Evolutionary conservation across 2,888 invertebrate genomes (phyloP), one percentile per base, ranked within the genome.

Genomic region (Diarsia rubi): DNA sequence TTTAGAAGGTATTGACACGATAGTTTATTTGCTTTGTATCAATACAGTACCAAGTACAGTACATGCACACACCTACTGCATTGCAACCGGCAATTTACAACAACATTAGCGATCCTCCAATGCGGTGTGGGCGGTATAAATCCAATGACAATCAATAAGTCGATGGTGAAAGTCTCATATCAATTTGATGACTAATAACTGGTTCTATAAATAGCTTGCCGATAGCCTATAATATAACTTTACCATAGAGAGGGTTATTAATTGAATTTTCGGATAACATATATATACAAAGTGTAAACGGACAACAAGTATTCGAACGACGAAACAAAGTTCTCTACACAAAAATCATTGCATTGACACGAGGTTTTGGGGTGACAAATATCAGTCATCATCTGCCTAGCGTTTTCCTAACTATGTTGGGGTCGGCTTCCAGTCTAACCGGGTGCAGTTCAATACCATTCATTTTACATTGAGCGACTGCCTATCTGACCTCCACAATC

Each of bases 101-200:
- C 44, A 69, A 66, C 62, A 79, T 69, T 69, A 70, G 60, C 64
- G 47, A 80, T 84, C 63, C 42, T 65, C 69, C 27, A 19, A 24
- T 16, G 47, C 16, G 9, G 31, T 57, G 81, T 80, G 64, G 81
- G 81, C 21, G 84, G 68, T 74, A 57, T 63, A 73, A 70, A 67
- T 80, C 69, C 59, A 80, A 64, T 81, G 84, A 81, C 81, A 84
- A 84, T 74, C 80, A 80, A 83, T 80, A 73, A 67, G 37, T 66
- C 12, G 47, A 80, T 62, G 74, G 84, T 84, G 81, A 84, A 74
- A 81, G 81, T 84, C 27, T 73, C 27, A 42, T 65, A 80, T 84
- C 84, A 60, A 70, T 84, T 72, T 70, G 16, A 66, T 73, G 62
- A 79, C 66, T 81, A 84, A 84, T 57, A 69, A 73, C 69, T 11